Evolutionary conservation across 2,113 vertebrate genomes (phyloP).

Genomic region (Oryzias woworae): DNA sequence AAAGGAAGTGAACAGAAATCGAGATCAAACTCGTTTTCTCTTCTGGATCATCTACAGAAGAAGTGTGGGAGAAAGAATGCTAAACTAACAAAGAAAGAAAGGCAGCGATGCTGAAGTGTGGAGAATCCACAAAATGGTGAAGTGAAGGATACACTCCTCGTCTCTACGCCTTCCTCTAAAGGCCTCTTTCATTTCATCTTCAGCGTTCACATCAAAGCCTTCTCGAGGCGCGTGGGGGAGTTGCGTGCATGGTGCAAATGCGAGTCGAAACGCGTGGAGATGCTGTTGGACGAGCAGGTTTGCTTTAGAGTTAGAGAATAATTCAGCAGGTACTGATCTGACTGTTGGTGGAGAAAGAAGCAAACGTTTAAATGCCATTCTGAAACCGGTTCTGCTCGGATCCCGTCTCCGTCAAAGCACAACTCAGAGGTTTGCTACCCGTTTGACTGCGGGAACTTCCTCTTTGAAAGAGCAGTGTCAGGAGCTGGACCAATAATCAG

Average conservation of each 20-base stretch:
- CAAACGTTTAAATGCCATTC: background rate
- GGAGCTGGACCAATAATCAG: background rate
- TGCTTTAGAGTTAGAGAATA: background rate
- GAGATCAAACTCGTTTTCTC: too few relatives aligned
- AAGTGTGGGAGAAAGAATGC: too few relatives aligned
- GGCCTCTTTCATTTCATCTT: slow-evolving; percentile 37
- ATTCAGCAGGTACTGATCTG: background rate
- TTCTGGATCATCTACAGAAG: too few relatives aligned
- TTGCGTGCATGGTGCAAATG: slow-evolving; percentile 17
- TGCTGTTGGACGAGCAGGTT: background rate
- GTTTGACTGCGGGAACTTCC: too few relatives aligned
- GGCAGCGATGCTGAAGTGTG: slow-evolving; percentile 15
- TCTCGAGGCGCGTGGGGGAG: slow-evolving; percentile 26
- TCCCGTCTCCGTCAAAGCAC: too few relatives aligned
- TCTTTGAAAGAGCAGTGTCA: background rate
- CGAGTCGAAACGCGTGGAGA: slow-evolving; percentile 13
- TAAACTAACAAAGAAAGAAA: background rate
- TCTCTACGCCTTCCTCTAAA: slow-evolving; percentile 24
- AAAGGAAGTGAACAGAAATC: too few relatives aligned
- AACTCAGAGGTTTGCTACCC: too few relatives aligned
- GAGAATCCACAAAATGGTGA: slow-evolving; percentile 34
- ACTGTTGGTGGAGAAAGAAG: background rate
- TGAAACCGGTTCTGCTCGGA: too few relatives aligned
- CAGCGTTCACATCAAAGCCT: slow-evolving; percentile 45
- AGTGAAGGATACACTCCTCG: slow-evolving; percentile 30